Evolutionary conservation across 2,797 vertebrate genomes (phyloP).

Genomic region (Artibeus jamaicensis): DNA sequence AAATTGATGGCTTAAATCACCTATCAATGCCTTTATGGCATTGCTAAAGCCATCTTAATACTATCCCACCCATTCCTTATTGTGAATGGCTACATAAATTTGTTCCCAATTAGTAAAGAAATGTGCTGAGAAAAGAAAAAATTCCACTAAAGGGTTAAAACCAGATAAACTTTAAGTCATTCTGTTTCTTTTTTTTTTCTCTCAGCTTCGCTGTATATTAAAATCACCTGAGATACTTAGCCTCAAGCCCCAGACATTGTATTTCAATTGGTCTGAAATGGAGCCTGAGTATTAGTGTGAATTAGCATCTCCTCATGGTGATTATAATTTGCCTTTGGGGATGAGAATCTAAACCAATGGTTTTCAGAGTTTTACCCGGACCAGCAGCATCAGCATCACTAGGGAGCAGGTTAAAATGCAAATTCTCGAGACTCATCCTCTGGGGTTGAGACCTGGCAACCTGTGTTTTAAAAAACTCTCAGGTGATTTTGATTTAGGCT

Average conservation of each 20-base stretch:
- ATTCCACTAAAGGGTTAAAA: background rate
- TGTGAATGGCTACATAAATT: background rate
- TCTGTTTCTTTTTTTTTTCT: background rate
- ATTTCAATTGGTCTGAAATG: background rate
- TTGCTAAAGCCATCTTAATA: background rate
- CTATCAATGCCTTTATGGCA: too few relatives aligned
- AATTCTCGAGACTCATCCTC: background rate
- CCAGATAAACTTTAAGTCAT: background rate
- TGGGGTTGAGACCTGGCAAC: background rate
- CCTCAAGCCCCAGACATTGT: background rate
- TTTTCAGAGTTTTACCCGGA: background rate
- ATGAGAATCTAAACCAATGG: background rate
- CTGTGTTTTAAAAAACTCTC: background rate
- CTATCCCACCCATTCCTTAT: background rate
- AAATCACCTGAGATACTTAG: background rate
- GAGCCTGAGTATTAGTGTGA: background rate
- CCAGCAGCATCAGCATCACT: background rate
- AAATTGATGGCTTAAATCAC: background rate
- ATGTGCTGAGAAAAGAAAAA: background rate
- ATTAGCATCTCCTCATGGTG: background rate
- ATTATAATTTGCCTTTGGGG: slow-evolving; percentile 4
- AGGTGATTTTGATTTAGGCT: background rate
- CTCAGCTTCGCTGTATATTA: background rate
- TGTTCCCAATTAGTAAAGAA: background rate
- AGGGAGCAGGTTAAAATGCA: background rate